Percentiles rank a stretch among this genome's conserved stretches.
phyloP scores from a whole-genome alignment of 2,888 invertebrate species.

The Cylloceria caligata region DNA sequence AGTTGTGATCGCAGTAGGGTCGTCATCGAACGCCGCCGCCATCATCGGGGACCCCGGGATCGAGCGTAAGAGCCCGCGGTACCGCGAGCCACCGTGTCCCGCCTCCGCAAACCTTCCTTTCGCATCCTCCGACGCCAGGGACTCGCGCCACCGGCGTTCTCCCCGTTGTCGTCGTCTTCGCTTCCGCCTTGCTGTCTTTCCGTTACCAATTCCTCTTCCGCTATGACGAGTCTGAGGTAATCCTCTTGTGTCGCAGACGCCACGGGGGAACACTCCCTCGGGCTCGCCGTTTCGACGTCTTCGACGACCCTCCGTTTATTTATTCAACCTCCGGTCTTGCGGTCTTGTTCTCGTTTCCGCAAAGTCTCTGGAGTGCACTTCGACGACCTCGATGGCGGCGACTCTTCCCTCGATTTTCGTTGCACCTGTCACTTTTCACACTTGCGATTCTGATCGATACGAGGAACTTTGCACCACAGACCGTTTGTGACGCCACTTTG shows the following conservation, averaged over 20 bases:
- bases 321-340: background rate
- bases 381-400: background rate
- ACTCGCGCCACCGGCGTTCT: slow-evolving; percentile 14
- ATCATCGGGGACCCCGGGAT: slow-evolving; percentile 74
- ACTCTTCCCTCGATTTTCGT: background rate
- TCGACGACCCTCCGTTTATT: background rate
- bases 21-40: slow-evolving; percentile 69
- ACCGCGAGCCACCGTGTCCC: slow-evolving; percentile 32
- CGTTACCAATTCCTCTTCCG: background rate
- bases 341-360: background rate
- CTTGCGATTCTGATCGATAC: background rate
- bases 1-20: slow-evolving; percentile 53
- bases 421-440: slow-evolving; percentile 14
- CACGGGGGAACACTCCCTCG: slow-evolving; percentile 35
- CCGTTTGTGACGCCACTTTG: slow-evolving; percentile 7
- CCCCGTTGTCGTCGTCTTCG: slow-evolving; percentile 24
- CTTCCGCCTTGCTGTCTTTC: slow-evolving; percentile 24
- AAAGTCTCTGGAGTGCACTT: background rate
- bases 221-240: background rate
- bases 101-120: slow-evolving; percentile 40
- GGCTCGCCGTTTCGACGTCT: slow-evolving; percentile 31
- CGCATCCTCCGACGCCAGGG: slow-evolving; percentile 49
- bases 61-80: slow-evolving; percentile 53
- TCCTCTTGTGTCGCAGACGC: slow-evolving; percentile 9
- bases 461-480: background rate